phyloP scores from a whole-genome alignment of 2,888 invertebrate genomes.

The Agapostemon virescens region DNA sequence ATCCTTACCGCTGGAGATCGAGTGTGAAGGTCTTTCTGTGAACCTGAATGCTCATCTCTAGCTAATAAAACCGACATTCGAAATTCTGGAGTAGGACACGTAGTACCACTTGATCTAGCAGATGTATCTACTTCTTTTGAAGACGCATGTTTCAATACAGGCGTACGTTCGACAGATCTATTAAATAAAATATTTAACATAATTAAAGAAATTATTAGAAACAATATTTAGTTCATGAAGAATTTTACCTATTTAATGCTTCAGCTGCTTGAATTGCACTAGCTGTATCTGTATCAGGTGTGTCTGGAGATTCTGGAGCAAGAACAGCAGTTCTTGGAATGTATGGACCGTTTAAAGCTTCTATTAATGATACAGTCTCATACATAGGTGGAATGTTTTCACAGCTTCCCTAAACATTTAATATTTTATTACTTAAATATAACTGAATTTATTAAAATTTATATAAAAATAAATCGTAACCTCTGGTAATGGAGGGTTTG shows the following conservation, averaged over 20 bases:
- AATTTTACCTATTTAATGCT: slow-evolving; percentile 83
- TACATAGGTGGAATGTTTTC: slow-evolving; percentile 96
- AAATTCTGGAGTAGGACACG: slow-evolving; percentile 82
- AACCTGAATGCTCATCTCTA: slow-evolving; percentile 83
- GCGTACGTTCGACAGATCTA: slow-evolving; percentile 76
- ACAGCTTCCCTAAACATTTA: slow-evolving; percentile 83
- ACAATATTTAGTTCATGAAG: slow-evolving; percentile 16
- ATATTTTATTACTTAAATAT: slow-evolving; percentile 8
- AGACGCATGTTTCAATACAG: slow-evolving; percentile 74
- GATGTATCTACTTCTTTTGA: slow-evolving; percentile 75
- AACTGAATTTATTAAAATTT: not conserved
- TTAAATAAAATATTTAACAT: slow-evolving; percentile 22
- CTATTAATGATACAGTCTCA: slow-evolving; percentile 95
- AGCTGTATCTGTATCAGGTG: slow-evolving; percentile 85
- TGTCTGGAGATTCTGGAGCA: slow-evolving; percentile 81
- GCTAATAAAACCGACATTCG: slow-evolving; percentile 88
- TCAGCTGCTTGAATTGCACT: slow-evolving; percentile 85
- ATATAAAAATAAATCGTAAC: slow-evolving; percentile 78
- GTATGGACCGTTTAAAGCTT: slow-evolving; percentile 96
- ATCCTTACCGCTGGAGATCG: slow-evolving; percentile 75
- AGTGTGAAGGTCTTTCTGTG: slow-evolving; percentile 77
- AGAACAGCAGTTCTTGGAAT: slow-evolving; percentile 81
- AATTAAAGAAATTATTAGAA: slow-evolving; percentile 6
- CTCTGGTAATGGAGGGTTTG: slow-evolving; percentile 83
- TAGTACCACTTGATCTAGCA: slow-evolving; percentile 73